A percentile compares a stretch with the other conserved stretches of the same genome.
These are phyloP conservation scores for Sylvilagus bachmani DNA, from an alignment of 2,113 vertebrate genomes.

Conservation along the genomic window DNA sequence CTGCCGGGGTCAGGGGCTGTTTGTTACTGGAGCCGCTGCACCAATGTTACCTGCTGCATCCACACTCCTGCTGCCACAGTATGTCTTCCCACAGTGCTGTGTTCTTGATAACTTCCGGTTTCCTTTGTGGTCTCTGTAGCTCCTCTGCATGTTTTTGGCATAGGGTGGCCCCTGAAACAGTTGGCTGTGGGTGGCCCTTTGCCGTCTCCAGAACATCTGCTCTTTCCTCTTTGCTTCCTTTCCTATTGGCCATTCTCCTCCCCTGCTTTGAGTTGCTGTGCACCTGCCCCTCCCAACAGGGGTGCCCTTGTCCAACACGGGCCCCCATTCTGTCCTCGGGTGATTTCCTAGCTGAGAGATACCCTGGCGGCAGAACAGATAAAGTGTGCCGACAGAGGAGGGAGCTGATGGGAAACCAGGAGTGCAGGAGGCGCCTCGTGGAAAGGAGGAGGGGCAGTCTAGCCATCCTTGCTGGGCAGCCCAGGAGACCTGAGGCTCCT, in stretches of 20 bases:
- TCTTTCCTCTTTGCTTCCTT: not conserved
- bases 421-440: not conserved
- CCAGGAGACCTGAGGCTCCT: not conserved
- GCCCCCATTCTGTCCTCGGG: not conserved
- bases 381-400: not conserved
- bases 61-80: not conserved
- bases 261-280: no score
- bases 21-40: not conserved
- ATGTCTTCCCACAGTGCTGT: not conserved
- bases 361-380: fast-evolving
- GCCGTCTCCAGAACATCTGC: not conserved
- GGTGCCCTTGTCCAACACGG: no score
- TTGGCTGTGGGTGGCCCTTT: not conserved
- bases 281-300: not conserved
- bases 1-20: not conserved
- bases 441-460: no score
- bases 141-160: not conserved
- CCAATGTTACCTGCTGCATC: not conserved
- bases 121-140: not conserved
- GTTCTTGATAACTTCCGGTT: no score
- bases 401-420: not conserved
- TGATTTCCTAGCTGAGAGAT: no score
- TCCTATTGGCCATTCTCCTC: no score
- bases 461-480: not conserved
- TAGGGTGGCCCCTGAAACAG: not conserved